phyloP scores from a whole-genome alignment of 2,888 invertebrate genomes.

The Ctena decussata region DNA sequence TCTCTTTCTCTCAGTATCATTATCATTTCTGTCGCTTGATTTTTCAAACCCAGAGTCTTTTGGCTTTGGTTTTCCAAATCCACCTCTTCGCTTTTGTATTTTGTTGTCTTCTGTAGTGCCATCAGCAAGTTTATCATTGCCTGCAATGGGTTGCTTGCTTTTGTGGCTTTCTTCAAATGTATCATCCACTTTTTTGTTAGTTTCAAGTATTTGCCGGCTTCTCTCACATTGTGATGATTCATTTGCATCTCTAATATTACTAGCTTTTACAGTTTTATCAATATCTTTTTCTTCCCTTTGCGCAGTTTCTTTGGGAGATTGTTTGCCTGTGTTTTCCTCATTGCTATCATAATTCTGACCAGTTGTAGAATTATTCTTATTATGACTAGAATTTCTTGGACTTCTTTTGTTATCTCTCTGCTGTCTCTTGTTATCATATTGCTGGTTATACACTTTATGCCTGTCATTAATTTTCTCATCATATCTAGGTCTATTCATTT shows the following conservation, averaged over 20 bases:
- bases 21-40: background rate
- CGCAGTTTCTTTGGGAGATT: background rate
- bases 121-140: background rate
- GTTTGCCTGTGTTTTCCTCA: background rate
- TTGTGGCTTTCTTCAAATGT: no score
- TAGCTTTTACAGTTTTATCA: background rate
- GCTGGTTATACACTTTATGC: background rate
- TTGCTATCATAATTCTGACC: no score
- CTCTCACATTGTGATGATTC: no score
- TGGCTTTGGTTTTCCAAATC: background rate
- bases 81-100: background rate
- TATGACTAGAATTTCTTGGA: background rate
- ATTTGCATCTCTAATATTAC: background rate
- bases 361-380: no score
- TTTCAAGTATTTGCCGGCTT: no score
- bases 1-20: background rate
- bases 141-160: background rate
- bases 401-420: background rate
- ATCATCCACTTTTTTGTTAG: no score
- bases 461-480: slow-evolving; percentile 1
- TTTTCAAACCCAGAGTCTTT: background rate
- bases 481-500: background rate
- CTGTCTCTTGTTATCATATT: background rate
- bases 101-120: background rate
- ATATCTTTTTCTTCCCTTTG: background rate